Base-by-base conservation (phyloP, 1,140 invertebrate genomes). In the Cyclina sinensis region DNA sequence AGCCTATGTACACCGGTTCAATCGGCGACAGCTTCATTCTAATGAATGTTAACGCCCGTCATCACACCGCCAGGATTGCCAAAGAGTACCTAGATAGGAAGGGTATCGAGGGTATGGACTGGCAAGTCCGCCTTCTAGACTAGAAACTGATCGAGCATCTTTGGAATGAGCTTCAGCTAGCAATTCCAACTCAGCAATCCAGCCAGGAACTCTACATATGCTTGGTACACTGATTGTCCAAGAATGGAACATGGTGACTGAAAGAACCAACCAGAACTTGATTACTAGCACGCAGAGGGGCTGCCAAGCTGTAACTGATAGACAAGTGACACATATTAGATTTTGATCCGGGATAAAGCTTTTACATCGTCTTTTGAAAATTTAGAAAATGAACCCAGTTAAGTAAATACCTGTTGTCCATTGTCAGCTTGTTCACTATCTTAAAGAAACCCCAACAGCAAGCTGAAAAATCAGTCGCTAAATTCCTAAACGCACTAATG, bases 21-120 rank as follows among this genome's bases (percentile, higher is more conserved):
- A 27, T 51, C 9, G 12, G 46, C n/a, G 24, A 54, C 51, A 7
- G 27, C 16, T 78, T 78, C 46, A 78, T 78, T 48, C 30, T 78
- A 43, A 78, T 51, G 48, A 46, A 78, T 32, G 21, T 51, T 78
- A 78, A 78, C 51, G 74, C 46, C 43, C n/a, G 74, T 43, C 74
- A 39, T 27, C 39, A 51, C 24, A 39, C 35, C 3, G 39, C 43
- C 74, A 1, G 39, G 16, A 46, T 78, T 9, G 43, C 51, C 18
- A 1, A 24, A 14, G 21, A 78, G n/a, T 78, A 78, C 74, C 5
- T 16, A n/a, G 11, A 51, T 32, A 78, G 43, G n/a, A 16, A 78
- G n/a, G 24, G 48, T 51, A 78, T 78, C 21, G n/a, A n/a, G 70
- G 35, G 65, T 21, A 30, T 68, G 3, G 65, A 37, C 27, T 68